These are phyloP conservation scores for Morinoia aosen DNA, from an alignment of 2,888 invertebrate genomes.

Conservation along the genomic window DNA sequence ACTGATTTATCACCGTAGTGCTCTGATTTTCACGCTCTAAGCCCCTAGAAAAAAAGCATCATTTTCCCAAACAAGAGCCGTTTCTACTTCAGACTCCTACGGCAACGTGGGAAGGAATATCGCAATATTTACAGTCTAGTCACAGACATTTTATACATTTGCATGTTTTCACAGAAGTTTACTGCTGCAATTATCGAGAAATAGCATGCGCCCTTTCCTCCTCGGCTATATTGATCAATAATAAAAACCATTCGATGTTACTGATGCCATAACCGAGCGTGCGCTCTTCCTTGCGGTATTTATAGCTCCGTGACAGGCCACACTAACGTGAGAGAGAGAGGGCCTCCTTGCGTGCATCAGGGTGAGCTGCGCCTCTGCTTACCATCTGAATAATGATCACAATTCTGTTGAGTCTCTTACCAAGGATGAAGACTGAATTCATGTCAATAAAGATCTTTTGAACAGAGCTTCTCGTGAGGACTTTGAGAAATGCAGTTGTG, in stretches of 20 bases:
- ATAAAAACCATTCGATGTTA: slow-evolving; percentile 1
- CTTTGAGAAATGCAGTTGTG: not conserved
- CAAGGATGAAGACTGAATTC: not conserved
- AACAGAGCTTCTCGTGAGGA: not conserved
- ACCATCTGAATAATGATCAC: not conserved
- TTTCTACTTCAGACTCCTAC: not conserved
- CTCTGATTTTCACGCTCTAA: not conserved
- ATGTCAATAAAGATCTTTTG: not conserved
- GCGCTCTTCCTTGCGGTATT: not conserved
- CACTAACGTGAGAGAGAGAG: not conserved
- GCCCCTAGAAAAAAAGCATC: not conserved
- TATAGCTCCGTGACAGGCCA: not conserved
- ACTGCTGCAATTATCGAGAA: not conserved
- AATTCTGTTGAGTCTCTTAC: not conserved
- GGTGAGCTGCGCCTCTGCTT: not conserved
- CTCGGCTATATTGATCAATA: not conserved
- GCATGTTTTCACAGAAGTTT: not conserved
- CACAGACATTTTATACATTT: not conserved
- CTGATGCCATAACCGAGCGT: slow-evolving; percentile 26
- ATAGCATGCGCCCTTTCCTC: not conserved
- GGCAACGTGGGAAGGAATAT: not conserved
- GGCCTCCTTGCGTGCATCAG: not conserved
- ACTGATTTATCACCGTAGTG: not conserved
- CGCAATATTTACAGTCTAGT: not conserved
- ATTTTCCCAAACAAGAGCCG: not conserved